Evolutionary conservation across 1,140 invertebrate genomes (phyloP).

Genomic region (Helicoverpa armigera): DNA sequence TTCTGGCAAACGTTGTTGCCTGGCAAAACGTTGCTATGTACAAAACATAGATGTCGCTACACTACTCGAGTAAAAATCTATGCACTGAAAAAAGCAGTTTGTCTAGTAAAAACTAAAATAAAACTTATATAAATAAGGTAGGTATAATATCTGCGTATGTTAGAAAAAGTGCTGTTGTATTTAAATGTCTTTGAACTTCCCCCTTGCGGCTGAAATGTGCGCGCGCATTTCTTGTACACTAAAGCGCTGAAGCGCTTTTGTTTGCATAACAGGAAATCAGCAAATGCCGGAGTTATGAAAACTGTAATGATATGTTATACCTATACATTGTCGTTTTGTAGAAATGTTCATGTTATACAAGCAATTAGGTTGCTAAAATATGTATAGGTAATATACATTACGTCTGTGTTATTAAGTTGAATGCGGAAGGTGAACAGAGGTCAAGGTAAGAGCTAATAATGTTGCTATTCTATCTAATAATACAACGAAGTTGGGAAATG

Average conservation of each 20-base stretch:
- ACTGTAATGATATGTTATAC: too few species aligned
- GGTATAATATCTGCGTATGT: background rate
- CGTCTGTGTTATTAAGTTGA: too few species aligned
- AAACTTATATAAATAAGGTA: background rate
- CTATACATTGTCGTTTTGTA: too few species aligned
- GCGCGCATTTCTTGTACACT: slow-evolving; percentile 27
- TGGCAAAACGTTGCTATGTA: background rate
- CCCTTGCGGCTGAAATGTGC: slow-evolving; percentile 25
- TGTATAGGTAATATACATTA: too few species aligned
- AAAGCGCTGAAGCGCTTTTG: slow-evolving; percentile 32
- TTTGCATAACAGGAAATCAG: background rate
- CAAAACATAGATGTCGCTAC: slow-evolving; percentile 25
- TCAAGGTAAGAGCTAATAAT: too few species aligned
- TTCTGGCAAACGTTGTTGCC: slow-evolving; percentile 15
- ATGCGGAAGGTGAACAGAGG: too few species aligned
- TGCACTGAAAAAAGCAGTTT: background rate
- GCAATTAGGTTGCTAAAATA: too few species aligned
- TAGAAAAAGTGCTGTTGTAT: background rate
- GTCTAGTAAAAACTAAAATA: background rate
- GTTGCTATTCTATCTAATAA: too few species aligned
- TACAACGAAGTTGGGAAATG: too few species aligned
- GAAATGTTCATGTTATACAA: too few species aligned
- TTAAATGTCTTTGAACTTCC: slow-evolving; percentile 33
- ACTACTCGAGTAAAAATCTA: background rate
- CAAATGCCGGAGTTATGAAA: background rate